Evolutionary conservation across 2,113 vertebrate genomes (phyloP), one percentile per base, ranked within the genome.

Genomic region (Elanoides forficatus): DNA sequence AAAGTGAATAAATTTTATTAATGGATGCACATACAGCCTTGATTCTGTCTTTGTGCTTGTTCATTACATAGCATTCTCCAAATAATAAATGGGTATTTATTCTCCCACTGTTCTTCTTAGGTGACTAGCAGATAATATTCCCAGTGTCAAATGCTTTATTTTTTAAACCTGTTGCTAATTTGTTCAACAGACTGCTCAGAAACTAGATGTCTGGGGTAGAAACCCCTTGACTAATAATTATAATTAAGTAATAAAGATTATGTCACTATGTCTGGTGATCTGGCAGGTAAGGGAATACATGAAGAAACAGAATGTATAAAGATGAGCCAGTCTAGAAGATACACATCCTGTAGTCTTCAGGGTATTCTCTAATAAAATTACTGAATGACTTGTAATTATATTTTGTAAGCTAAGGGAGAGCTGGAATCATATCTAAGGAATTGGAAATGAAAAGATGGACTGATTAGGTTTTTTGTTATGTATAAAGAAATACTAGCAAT

Each of bases 211-310:
- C 88, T 79, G 40, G 70, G 21, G 36, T 81, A 84, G 78, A 94
- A 95, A 62, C 34, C 75, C 82, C 94, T 91, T 92, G 81, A 88
- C 71, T 95, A 86, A 93, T 84, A 94, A 83, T 63, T 92, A 74
- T 91, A 95, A 96, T 96, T 95, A 97, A 94, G 91, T 81, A 96
- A 94, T 94, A 73, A 97, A 92, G 60, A 97, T 92, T 81, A 70
- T 96, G 86, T 59, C 90, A 92, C 76, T 88, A 1, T 84, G 92
- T 95, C 93, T 96, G 48, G 88, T 79, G 93, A 90, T 95, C 82
- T 84, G 48, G 48, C 91, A 97, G 91, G 89, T 93, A 86, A 86
- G 93, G 93, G 88, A 95, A 87, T 96, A 92, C 63, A 58, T 11
- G 81, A 83, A 92, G 60, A 90, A 89, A 93, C 25, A 76, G 56